Evolutionary conservation across 2,113 vertebrate species (phyloP), one percentile per base, ranked within the genome.

Genomic region (Cathartes aura): DNA sequence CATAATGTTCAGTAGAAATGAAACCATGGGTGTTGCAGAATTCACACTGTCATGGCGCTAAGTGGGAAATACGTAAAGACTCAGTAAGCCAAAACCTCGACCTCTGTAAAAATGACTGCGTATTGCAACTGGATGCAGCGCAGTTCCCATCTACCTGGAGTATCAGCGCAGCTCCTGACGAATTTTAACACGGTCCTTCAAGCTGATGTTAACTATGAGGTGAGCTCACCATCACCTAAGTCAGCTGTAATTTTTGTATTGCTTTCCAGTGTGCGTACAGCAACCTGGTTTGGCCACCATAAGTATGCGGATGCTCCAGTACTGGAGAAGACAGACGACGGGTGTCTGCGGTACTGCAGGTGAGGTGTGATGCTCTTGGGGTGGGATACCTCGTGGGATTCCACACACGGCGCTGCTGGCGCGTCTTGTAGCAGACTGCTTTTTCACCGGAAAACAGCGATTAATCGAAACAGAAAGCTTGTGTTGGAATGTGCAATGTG

Each of bases 271-370:
- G 3, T 4, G 14, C 0, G 0, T 6, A 9, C 21, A 36, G 27
- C 15, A n/a, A 15, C 20, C 14, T 15, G 29, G 3, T 67, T 30
- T 60, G 52, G 47, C 52, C 24, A 11, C 9, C 34, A 2, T 3
- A 50, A 75, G 16, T 1, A 10, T 2, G 10, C 0, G 2, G 70
- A 14, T n/a, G 55, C 15, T 66, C 12, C 24, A 26, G 45, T 5
- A 24, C 32, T 5, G 62, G 30, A 75, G 52, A 24, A 20, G 23
- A 32, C 13, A 24, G 36, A 15, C 0, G 3, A 12, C 20, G n/a
- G 43, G 5, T 0, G 0, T 4, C 42, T 29, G 63, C 47, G n/a
- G 45, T 2, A 3, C 32, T 18, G 52, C 23, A 19, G 52, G 23
- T 3, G 18, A 47, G 30, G 17, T 9, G 30, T 4, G 53, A 34